Conservation (phyloP, 2,888 invertebrate species). For the Sinhomidia bicolor region DNA sequence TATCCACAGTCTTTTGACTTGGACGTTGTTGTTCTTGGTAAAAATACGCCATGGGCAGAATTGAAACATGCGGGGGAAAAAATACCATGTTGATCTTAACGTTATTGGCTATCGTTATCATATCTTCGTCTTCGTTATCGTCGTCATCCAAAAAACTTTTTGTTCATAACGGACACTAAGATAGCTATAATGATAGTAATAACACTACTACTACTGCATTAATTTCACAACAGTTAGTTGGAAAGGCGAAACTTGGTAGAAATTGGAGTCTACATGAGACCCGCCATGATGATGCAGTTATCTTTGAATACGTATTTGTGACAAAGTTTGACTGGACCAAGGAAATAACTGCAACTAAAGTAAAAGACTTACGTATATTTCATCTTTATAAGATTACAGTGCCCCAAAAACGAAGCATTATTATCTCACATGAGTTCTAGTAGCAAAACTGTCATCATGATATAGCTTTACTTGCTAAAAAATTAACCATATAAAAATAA, state of each 20-base stretch:
- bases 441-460: no score
- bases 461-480: no score
- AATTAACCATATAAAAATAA: no score
- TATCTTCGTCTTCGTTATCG: neutral
- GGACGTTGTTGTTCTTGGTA: no score
- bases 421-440: neutral
- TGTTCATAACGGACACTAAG: slow-evolving; percentile 43
- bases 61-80: neutral
- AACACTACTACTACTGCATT: slow-evolving; percentile 19
- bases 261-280: neutral
- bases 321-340: no score
- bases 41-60: neutral
- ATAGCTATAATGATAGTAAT: slow-evolving; percentile 31
- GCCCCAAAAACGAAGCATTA: neutral
- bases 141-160: neutral
- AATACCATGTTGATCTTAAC: neutral
- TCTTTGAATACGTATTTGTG: no score
- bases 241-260: neutral
- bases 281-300: no score
- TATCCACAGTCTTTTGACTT: no score
- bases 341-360: no score
- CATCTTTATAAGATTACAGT: neutral
- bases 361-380: neutral
- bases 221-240: slow-evolving; percentile 12
- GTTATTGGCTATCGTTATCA: neutral